These are phyloP conservation scores for Tautogolabrus adspersus DNA, from an alignment of 2,113 vertebrate species.

Conservation along the genomic window DNA sequence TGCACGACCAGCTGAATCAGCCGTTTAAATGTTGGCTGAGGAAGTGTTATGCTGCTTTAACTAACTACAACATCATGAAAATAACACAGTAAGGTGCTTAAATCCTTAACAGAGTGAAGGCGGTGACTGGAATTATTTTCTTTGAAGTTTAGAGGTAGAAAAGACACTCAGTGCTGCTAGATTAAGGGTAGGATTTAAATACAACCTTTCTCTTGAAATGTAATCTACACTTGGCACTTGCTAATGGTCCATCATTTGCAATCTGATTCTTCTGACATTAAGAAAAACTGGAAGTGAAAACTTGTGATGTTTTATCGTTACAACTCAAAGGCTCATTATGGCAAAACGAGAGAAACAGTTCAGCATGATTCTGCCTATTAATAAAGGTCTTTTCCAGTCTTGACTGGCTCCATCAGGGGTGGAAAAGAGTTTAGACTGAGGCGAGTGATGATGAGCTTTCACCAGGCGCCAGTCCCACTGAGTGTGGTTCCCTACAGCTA, in stretches of 20 bases:
- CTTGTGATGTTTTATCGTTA: constrained; percentile 6
- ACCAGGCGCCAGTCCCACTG: constrained; percentile 55
- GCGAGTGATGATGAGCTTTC: constrained; percentile 52
- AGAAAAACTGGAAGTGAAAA: neutral
- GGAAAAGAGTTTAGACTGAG: constrained; percentile 58
- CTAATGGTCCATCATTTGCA: constrained; percentile 31
- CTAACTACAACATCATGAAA: neutral
- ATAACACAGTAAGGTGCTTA: neutral
- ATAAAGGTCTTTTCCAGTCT: neutral
- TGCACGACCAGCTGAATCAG: constrained; percentile 36
- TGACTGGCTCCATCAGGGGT: constrained; percentile 14
- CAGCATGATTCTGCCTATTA: neutral
- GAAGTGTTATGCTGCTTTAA: constrained; percentile 1
- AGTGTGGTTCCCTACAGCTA: constrained; percentile 49
- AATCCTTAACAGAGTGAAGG: neutral
- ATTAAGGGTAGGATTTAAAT: constrained; percentile 39
- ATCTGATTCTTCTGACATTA: constrained; percentile 57
- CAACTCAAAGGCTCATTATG: neutral
- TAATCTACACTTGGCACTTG: constrained; percentile 27
- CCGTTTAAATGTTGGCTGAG: constrained; percentile 2
- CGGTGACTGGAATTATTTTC: neutral
- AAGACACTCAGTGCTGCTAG: neutral
- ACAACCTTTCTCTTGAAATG: constrained; percentile 45
- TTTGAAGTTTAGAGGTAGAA: neutral
- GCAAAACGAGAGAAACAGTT: neutral